These are phyloP conservation scores for Phalacrocorax aristotelis DNA, from an alignment of 2,113 vertebrate species.

Conservation along the genomic window DNA sequence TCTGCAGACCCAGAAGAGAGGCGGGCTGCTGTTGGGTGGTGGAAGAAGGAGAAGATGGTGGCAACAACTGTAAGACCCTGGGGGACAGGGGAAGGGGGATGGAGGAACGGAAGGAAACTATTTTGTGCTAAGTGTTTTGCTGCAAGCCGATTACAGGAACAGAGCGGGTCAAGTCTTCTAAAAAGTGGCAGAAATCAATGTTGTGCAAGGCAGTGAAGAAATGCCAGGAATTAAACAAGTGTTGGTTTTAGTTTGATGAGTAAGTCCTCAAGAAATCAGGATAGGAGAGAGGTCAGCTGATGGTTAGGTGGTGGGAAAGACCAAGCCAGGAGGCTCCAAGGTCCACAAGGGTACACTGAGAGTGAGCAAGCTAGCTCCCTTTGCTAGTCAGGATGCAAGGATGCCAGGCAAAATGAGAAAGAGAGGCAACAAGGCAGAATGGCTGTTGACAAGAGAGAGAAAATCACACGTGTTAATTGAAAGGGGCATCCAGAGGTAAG, in stretches of 20 bases:
- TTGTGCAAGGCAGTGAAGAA: conserved; percentile 51
- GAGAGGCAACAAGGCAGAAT: background rate
- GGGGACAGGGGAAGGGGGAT: background rate
- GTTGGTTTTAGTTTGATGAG: background rate
- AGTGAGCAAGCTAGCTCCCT: background rate
- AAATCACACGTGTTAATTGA: background rate
- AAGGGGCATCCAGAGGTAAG: background rate
- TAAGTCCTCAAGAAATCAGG: background rate
- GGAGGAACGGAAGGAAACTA: conserved; percentile 13
- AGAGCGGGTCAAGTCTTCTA: background rate
- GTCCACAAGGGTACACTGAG: background rate
- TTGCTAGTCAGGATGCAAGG: background rate
- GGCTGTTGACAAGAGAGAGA: background rate
- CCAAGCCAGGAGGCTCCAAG: background rate
- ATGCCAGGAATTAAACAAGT: background rate
- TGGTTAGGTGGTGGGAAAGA: background rate
- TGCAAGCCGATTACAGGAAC: conserved; percentile 22
- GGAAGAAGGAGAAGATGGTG: background rate
- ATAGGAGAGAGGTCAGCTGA: background rate
- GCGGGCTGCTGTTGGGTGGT: background rate
- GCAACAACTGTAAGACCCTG: background rate
- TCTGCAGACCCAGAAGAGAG: background rate
- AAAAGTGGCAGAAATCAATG: background rate
- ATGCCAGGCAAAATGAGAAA: background rate
- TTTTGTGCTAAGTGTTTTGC: conserved; percentile 11